Evolutionary conservation across 2,113 vertebrate species (phyloP), one percentile per base, ranked within the genome.

Genomic region (Suricata suricatta): DNA sequence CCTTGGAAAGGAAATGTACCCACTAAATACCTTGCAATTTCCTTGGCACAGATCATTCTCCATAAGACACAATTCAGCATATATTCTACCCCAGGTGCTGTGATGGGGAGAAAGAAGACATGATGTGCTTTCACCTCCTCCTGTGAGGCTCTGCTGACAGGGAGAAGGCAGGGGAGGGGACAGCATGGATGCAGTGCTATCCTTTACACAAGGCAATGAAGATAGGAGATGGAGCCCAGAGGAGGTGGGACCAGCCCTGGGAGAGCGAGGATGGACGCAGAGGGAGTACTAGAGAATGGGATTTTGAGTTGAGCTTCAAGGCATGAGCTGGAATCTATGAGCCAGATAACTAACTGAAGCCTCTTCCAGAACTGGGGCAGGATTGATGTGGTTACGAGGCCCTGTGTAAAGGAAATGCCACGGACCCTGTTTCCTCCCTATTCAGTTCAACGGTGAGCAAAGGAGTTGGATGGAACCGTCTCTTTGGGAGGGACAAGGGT

Each of bases 101-200:
- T 8, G 31, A 13, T 0, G 23, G 29, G 25, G 50, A 11, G 5
- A 74, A 19, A 44, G 88, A 47, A 68, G 87, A 23, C 1, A 2
- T 3, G 0, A 3, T 9, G n/a, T 50, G 68, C 27, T 13, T 54
- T 31, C 13, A 21, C 41, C 11, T 60, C 38, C 81, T 69, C 29
- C 89, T 71, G 35, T 4, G 21, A 88, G 90, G 44, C 7, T 80
- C 15, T 74, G n/a, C 38, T 50, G 2, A 31, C 13, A 16, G 16
- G 38, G 25, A 33, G 41, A 44, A 16, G 21, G 14, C 29, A 38
- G 27, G 27, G 15, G 12, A 13, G 33, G n/a, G 60, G 41, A 25
- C 1, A 3, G 1, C 14, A 2, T 3, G 25, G 3, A 2, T 11
- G 4, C 23, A 10, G 0, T 10, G 6, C 44, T 3, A 15, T 5